Evolutionary conservation across 92 coral and sea anemone species (phyloP), one percentile per base, ranked within the genome.

Genomic region (Metridium senile): DNA sequence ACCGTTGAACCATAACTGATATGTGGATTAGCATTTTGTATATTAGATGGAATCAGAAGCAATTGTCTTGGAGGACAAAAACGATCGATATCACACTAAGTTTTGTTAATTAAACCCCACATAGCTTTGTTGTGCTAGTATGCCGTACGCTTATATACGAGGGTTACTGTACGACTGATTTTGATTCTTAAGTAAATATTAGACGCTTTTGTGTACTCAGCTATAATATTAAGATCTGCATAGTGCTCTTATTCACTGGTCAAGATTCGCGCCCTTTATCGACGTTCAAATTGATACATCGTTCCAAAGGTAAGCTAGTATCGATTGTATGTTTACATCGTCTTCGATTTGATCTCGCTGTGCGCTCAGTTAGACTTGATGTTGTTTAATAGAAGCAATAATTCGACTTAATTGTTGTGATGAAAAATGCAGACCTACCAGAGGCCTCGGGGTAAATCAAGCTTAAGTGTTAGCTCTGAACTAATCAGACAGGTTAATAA

Each of bases 1-100:
- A 26, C 31, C 69, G 69, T 13, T 63, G 43, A 20, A 63, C 69
- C 69, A 63, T 63, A 63, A 63, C 69, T 1, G n/a, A 11, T 23
- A 2, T 59, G 23, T 16, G 11, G 30, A 63, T 63, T 63, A 1
- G 69, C 69, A 63, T 63, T 63, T 31, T 21, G 1, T 7, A 0
- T 1, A 35, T 61, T 30, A 13, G 39, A 30, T 63, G 20, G n/a
- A 4, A 63, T 63, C 69, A 30, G 1, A 0, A 16, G 13, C 45
- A 59, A 63, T 63, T 63, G 69, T 63, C 8, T 18, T 16, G n/a
- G 6, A 6, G n/a, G 20, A 63, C 69, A 30, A 59, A 59, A 59
- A 3, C 11, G 10, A 59, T 9, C 8, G 7, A 19, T 1, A 28
- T 30, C 45, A 28, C n/a, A 54, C 27, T 63, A 0, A 39, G n/a